phyloP scores from a whole-genome alignment of 2,888 invertebrate genomes.

The Trissonchulus sp. region DNA sequence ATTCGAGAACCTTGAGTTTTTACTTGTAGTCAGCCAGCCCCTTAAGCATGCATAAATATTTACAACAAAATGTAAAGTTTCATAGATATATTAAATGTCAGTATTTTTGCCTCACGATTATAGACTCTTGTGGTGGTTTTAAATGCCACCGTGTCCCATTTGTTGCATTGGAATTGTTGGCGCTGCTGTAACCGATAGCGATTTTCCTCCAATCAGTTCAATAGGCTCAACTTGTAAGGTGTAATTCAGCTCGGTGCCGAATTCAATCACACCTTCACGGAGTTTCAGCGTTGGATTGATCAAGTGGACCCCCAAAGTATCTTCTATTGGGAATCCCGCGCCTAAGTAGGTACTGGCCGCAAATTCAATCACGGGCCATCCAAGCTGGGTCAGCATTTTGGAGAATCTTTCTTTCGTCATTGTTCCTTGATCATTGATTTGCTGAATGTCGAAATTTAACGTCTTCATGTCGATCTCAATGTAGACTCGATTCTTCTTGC shows the following conservation, averaged over 20 bases:
- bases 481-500: not conserved
- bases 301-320: conserved; percentile 4
- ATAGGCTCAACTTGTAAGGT: conserved; percentile 4
- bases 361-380: not conserved
- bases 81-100: too few species aligned
- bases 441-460: not conserved
- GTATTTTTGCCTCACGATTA: too few species aligned
- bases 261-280: not conserved
- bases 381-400: conserved; percentile 15
- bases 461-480: not conserved
- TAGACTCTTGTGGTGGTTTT: too few species aligned
- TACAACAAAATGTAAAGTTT: too few species aligned
- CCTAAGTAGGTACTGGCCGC: not conserved
- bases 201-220: not conserved
- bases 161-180: not conserved
- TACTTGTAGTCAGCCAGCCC: too few species aligned
- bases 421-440: not conserved
- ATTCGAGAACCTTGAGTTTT: too few species aligned
- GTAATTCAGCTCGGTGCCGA: conserved; percentile 8
- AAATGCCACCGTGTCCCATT: not conserved
- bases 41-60: too few species aligned
- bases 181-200: not conserved
- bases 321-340: conserved; percentile 7
- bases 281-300: conserved; percentile 7
- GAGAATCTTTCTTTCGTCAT: not conserved